Conservation (phyloP, 2,797 vertebrate species). For the Apogon hyalosoma region DNA sequence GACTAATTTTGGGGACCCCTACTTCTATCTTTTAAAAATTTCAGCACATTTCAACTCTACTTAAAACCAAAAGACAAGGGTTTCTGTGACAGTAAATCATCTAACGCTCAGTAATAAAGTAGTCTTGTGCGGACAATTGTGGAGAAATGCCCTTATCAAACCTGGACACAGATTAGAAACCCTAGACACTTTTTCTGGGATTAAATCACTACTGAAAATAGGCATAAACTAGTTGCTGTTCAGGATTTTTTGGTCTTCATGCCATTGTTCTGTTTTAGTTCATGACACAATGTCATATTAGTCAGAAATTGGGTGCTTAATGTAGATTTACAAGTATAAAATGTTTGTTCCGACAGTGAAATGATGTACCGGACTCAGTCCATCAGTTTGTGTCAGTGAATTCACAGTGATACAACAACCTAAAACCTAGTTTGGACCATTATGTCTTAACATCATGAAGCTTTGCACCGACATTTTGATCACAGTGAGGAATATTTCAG, state of each 20-base stretch:
- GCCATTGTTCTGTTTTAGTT: background rate
- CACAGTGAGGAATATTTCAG: constrained; percentile 53
- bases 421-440: constrained; percentile 9
- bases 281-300: background rate
- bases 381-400: constrained; percentile 5
- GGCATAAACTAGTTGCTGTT: background rate
- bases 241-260: constrained; percentile 25
- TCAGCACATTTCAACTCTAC: no score
- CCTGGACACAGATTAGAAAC: constrained; percentile 1
- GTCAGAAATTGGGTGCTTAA: background rate
- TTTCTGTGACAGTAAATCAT: background rate
- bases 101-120: background rate
- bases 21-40: no score
- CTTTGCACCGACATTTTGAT: constrained; percentile 29
- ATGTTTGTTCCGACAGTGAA: constrained; percentile 18
- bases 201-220: background rate
- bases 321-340: constrained; percentile 14
- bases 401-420: constrained; percentile 27
- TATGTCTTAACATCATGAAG: constrained; percentile 1
- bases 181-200: background rate
- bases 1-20: background rate
- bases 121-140: background rate
- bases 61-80: constrained; percentile 2
- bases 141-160: constrained; percentile 5
- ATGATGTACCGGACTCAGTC: constrained; percentile 8